A percentile compares a stretch with the other conserved stretches of the same genome.
phyloP scores from a whole-genome alignment of 2,113 vertebrate genomes.

The Sylvia atricapilla region DNA sequence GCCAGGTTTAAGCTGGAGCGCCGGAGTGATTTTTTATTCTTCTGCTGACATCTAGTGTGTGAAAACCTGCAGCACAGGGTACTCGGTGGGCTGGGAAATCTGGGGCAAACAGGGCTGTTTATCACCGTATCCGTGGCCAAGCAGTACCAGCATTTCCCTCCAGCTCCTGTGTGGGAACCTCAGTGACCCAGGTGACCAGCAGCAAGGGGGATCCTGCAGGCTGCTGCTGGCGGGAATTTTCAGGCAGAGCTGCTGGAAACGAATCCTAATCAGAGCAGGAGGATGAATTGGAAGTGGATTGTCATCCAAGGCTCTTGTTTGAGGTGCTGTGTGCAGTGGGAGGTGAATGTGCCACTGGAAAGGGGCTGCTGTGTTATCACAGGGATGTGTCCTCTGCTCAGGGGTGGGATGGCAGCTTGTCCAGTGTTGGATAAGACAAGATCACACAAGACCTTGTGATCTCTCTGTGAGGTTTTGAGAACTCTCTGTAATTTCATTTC shows the following conservation, averaged over 20 bases:
- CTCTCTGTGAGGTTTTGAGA: not conserved
- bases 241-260: not conserved
- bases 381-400: not conserved
- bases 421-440: not conserved
- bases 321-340: rapidly evolving
- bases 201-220: not conserved
- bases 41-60: conserved; percentile 57
- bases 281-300: not conserved
- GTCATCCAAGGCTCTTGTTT: not conserved
- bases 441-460: not conserved
- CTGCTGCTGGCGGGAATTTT: not conserved
- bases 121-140: not conserved
- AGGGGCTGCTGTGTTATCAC: not conserved
- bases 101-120: rapidly evolving
- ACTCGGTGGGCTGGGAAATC: rapidly evolving
- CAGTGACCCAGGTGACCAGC: not conserved
- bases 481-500: not conserved
- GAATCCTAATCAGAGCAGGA: not conserved
- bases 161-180: not conserved
- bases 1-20: not conserved
- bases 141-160: not conserved
- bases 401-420: not conserved
- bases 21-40: not conserved
- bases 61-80: not conserved
- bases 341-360: not conserved